These are phyloP conservation scores for Xylocampa areola DNA, from an alignment of 2,888 invertebrate genomes.

Conservation along the genomic window DNA sequence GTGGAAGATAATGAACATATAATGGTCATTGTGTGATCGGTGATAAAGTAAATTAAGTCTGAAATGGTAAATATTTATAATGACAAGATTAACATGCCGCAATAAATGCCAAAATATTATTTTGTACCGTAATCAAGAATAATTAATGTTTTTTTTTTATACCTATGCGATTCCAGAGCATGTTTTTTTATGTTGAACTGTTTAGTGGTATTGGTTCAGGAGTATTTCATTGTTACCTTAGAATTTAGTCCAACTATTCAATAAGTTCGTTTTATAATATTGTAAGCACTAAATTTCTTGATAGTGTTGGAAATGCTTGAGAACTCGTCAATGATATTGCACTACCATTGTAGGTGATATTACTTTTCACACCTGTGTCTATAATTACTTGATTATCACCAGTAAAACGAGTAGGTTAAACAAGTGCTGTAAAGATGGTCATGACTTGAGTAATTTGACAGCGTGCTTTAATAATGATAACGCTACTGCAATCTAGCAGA, in stretches of 20 bases:
- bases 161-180: too few relatives aligned
- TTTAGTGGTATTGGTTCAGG: too few relatives aligned
- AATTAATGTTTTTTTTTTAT: too few relatives aligned
- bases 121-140: too few relatives aligned
- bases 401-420: background rate
- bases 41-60: constrained; percentile 38
- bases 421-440: background rate
- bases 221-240: too few relatives aligned
- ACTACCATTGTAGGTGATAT: background rate
- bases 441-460: background rate
- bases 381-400: background rate
- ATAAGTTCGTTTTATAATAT: constrained; percentile 2
- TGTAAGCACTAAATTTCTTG: constrained; percentile 7
- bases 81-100: background rate
- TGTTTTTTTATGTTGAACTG: background rate
- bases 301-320: background rate
- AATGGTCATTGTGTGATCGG: constrained; percentile 46
- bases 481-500: background rate
- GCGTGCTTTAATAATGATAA: constrained; percentile 1
- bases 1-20: constrained; percentile 35
- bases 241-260: constrained; percentile 2
- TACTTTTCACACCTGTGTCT: background rate
- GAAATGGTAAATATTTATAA: constrained; percentile 19
- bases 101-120: too few relatives aligned
- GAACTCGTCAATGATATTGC: background rate